phyloP scores from a whole-genome alignment of 2,113 vertebrate genomes.

The Spea bombifrons region DNA sequence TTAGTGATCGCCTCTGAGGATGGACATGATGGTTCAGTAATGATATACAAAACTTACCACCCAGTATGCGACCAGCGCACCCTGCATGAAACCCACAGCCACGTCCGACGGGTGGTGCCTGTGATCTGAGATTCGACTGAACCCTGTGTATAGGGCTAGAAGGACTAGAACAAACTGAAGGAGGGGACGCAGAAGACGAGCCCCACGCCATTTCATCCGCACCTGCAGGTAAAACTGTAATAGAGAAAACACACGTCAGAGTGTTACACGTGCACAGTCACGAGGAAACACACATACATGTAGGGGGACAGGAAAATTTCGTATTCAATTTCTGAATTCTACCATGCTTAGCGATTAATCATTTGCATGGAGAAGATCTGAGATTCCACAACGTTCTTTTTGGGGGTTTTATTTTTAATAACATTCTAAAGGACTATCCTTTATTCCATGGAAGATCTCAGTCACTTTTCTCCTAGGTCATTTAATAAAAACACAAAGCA shows the following conservation, averaged over 20 bases:
- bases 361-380: no score
- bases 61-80: conserved; percentile 76
- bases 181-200: conserved; percentile 65
- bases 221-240: conserved; percentile 76
- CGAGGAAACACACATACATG: no score
- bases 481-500: no score
- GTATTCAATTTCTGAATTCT: no score
- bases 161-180: conserved; percentile 73
- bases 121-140: conserved; percentile 72
- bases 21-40: not conserved
- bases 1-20: not conserved
- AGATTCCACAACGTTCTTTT: no score
- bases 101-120: conserved; percentile 72
- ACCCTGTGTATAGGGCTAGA: conserved; percentile 72
- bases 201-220: conserved; percentile 68
- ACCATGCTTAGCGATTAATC: no score
- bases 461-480: no score
- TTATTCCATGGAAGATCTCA: no score
- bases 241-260: not conserved
- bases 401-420: no score
- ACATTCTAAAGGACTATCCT: no score
- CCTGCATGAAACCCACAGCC: conserved; percentile 70
- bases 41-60: conserved; percentile 63
- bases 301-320: no score
- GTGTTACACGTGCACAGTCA: no score